Percentiles rank a stretch among this genome's conserved stretches.
phyloP scores from a whole-genome alignment of 2,888 invertebrate genomes.

The Bellardia bayeri region DNA sequence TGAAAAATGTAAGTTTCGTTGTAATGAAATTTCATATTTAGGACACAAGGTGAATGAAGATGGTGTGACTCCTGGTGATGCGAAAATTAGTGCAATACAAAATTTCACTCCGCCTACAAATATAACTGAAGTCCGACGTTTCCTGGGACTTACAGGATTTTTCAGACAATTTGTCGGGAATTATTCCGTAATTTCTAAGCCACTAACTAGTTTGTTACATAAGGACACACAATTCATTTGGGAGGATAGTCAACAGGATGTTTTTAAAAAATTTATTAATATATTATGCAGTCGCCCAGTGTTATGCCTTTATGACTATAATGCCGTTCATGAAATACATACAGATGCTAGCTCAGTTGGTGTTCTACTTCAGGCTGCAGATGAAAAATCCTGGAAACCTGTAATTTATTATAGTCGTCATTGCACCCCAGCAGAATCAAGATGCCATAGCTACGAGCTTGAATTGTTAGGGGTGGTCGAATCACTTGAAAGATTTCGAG shows the following conservation, averaged over 20 bases:
- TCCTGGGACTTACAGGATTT: no score
- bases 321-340: not conserved
- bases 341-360: not conserved
- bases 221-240: no score
- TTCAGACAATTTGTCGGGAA: no score
- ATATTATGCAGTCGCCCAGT: not conserved
- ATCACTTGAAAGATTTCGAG: conserved; percentile 52
- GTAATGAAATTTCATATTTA: conserved; percentile 63
- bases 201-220: no score
- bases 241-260: not conserved
- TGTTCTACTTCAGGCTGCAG: not conserved
- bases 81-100: not conserved
- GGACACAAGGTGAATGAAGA: conserved; percentile 66
- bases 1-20: conserved; percentile 70
- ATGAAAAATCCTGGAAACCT: not conserved
- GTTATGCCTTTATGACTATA: not conserved
- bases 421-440: not conserved
- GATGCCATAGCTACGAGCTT: not conserved
- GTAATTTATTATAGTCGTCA: no score
- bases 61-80: conserved; percentile 32
- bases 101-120: not conserved
- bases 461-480: conserved; percentile 53
- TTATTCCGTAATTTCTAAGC: no score
- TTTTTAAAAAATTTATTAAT: not conserved
- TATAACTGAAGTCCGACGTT: no score